Conservation (phyloP, 2,888 invertebrate genomes). For the Parthenolecanium corni region DNA sequence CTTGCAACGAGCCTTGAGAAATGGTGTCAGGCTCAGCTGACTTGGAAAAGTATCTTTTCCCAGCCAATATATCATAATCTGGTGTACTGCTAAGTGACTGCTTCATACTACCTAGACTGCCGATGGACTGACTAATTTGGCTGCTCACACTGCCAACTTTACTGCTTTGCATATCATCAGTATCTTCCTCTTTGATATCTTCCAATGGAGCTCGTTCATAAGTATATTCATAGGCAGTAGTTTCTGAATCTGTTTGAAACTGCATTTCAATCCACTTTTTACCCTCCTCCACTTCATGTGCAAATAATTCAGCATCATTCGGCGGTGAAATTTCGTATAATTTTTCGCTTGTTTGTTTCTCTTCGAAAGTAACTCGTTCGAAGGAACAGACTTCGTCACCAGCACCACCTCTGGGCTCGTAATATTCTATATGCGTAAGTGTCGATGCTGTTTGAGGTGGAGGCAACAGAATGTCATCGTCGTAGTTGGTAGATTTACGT, state of each 20-base stretch:
- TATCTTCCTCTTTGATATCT: slow-evolving; percentile 88
- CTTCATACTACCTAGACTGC: slow-evolving; percentile 62
- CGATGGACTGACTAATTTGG: slow-evolving; percentile 60
- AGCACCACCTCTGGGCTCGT: slow-evolving; percentile 37
- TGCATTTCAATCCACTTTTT: slow-evolving; percentile 87
- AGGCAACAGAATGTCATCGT: slow-evolving; percentile 57
- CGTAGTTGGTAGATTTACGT: slow-evolving; percentile 49
- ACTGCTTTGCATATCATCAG: slow-evolving; percentile 64
- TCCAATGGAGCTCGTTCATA: slow-evolving; percentile 73
- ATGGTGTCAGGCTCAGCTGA: slow-evolving; percentile 82
- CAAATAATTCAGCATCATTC: slow-evolving; percentile 35
- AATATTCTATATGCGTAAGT: slow-evolving; percentile 43
- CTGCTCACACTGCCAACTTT: slow-evolving; percentile 65
- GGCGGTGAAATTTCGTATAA: slow-evolving; percentile 37
- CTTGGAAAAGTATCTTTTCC: slow-evolving; percentile 69
- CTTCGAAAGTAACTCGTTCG: slow-evolving; percentile 58
- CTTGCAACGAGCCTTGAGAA: slow-evolving; percentile 83
- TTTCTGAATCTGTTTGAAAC: slow-evolving; percentile 57
- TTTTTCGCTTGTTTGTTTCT: slow-evolving; percentile 45
- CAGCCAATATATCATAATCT: slow-evolving; percentile 43
- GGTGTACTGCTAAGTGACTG: slow-evolving; percentile 86
- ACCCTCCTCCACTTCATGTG: slow-evolving; percentile 50
- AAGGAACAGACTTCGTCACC: slow-evolving; percentile 39
- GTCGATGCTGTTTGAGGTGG: slow-evolving; percentile 49
- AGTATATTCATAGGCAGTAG: slow-evolving; percentile 53